Conservation (phyloP, 2,888 invertebrate species). For the Barypeithes pellucidus region DNA sequence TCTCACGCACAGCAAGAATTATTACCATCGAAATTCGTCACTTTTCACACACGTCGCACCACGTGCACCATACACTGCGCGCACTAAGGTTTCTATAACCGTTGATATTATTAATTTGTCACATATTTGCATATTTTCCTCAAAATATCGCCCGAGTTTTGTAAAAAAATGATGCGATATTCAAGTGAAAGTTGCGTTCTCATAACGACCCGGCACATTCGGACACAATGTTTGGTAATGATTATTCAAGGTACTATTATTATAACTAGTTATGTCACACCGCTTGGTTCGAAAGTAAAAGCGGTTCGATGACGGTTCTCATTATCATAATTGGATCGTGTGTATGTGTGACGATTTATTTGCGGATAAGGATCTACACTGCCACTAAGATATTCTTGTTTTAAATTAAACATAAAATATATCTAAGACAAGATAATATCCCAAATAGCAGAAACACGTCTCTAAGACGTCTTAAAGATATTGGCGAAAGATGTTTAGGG, state of each 20-base stretch:
- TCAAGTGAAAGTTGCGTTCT: background rate
- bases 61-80: background rate
- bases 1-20: no score
- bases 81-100: background rate
- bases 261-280: conserved; percentile 1
- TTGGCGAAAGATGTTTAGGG: no score
- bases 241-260: conserved; percentile 9
- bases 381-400: no score
- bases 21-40: no score
- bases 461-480: no score
- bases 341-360: no score
- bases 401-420: no score
- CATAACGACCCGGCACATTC: background rate
- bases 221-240: background rate
- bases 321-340: background rate
- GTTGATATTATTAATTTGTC: background rate
- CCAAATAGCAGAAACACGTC: no score
- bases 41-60: background rate
- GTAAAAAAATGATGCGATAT: background rate
- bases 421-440: no score
- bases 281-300: background rate
- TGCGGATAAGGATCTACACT: no score
- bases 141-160: background rate
- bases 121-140: background rate
- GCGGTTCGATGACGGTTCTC: background rate